Base-by-base conservation (phyloP, 2,888 invertebrate genomes). In the Pollenia labialis region DNA sequence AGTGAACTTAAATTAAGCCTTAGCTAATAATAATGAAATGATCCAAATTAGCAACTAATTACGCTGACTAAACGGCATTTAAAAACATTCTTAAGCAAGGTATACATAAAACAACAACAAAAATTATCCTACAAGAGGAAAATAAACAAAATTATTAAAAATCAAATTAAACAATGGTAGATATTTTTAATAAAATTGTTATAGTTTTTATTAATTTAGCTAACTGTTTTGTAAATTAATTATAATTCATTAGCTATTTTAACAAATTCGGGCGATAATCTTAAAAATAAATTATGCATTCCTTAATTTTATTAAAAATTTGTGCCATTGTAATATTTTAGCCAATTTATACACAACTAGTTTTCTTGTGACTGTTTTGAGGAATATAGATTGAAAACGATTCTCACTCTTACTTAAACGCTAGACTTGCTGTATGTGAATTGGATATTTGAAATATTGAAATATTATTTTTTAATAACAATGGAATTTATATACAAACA, bases 401-500 rank as follows among this genome's bases (percentile, higher is more conserved):
- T 6, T 32, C 32, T 32, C 6, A 32, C 32, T 32, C 32, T 32
- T 6, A 32, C 32, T 32, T 32, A 32, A 32, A 32, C 4, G 32
- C 32, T 4, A 32, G 32, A 32, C 32, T 32, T 32, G 32, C 32
- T 32, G 32, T 32, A 32, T 32, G 32, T 32, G 32, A 32, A 32
- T 32, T 32, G 32, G 32, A 32, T 32, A 6, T 32, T 32, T 32
- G 32, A 32, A 32, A 18, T 18, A 18, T 18, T 23, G 10, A 69
- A 52, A 68, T 56, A 60, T 79, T 54, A 23, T 60, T 71, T 72
- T 58, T 80, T 16, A 76, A 54, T 62, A 62, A 81, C 72, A 62
- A 77, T 77, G 77, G 77, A 85, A 85, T 81, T 77, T 84, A 87
- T 81, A 87, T 74, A 87, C 52, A 77, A 85, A 85, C 77, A 87